Evolutionary conservation across 2,113 vertebrate species (phyloP), one percentile per base, ranked within the genome.

Genomic region (Synodontis membranacea): DNA sequence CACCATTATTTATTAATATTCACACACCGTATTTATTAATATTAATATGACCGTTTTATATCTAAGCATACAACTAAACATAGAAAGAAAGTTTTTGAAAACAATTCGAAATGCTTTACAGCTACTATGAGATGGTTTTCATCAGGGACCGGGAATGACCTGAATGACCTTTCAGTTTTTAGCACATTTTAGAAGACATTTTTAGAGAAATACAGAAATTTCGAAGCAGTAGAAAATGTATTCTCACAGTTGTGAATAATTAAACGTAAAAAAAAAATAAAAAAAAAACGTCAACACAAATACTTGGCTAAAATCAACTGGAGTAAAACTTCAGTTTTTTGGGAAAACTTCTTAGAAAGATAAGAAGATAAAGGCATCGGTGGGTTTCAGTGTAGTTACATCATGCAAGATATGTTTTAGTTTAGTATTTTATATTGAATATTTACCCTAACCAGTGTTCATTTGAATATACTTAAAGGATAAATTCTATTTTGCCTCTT

Each of bases 321-420:
- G 4, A 14, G 11, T 15, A 46, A n/a, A 46, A n/a, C n/a, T n/a
- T n/a, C 25, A n/a, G 25, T n/a, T n/a, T n/a, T n/a, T n/a, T 75
- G 42, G 68, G 31, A 37, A 68, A 68, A 39, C 34, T 39, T 78
- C 42, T 31, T 48, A 19, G n/a, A 78, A 83, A 34, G 17, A 11
- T 50, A 48, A 25, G 50, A 64, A 64, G 14, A 31, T 44, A 14
- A 46, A 64, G 25, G 58, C 37, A 28, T 70, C 2, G 21, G 19
- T 72, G 37, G 19, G 17, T 72, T 72, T 60, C 39, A 64, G 80
- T 62, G 56, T 28, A 50, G n/a, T 83, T 68, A 68, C 64, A 66
- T 21, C n/a, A 83, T 50, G 60, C 62, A 83, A 50, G 44, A 48
- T 46, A 46, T 75, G 60, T 17, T 48, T 19, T 6, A 37, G 10